Evolutionary conservation across 2,797 vertebrate species (phyloP).

Genomic region (Poeciliopsis paucimaculata): DNA sequence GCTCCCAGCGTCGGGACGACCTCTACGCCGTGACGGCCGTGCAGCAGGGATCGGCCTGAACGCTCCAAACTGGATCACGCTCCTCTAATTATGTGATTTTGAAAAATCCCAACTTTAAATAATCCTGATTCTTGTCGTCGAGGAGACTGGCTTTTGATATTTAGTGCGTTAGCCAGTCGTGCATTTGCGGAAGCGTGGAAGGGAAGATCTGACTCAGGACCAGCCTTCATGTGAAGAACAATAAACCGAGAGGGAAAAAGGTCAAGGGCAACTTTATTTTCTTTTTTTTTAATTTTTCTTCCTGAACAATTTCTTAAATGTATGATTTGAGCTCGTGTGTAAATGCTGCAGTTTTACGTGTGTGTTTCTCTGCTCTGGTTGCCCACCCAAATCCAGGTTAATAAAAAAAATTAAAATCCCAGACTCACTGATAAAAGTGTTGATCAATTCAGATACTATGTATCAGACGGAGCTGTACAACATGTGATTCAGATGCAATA

Average conservation of each 20-base stretch:
- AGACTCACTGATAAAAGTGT: not conserved
- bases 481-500: not conserved
- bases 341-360: not conserved
- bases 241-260: not conserved
- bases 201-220: not conserved
- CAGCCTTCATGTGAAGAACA: not conserved
- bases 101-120: not conserved
- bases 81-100: not conserved
- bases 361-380: not conserved
- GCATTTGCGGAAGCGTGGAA: not conserved
- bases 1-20: conserved; percentile 87
- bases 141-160: not conserved
- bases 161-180: not conserved
- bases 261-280: not conserved
- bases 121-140: not conserved
- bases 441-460: not conserved
- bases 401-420: not conserved
- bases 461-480: not conserved
- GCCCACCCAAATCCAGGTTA: not conserved
- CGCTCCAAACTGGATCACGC: not conserved
- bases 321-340: not conserved
- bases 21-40: conserved; percentile 82
- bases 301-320: not conserved
- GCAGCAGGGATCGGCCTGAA: conserved; percentile 53
- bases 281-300: no score